Conservation (phyloP, 2,888 invertebrate genomes). For the Drosophila mayaguana region DNA sequence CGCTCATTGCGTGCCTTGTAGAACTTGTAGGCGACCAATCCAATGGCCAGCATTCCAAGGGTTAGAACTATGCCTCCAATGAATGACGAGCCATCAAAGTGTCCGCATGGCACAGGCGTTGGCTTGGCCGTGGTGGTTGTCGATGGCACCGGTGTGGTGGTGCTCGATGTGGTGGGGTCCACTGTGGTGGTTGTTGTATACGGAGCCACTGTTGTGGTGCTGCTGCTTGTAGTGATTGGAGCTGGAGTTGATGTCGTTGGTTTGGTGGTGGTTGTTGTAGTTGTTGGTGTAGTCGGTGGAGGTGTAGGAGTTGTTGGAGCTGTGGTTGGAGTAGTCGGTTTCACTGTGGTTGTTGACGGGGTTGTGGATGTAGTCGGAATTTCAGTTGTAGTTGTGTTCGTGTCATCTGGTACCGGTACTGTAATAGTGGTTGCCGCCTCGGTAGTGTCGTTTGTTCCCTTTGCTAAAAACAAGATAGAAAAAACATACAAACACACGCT, state of each 20-base stretch:
- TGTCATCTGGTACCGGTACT: conserved; percentile 20
- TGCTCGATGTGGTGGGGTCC: conserved; percentile 41
- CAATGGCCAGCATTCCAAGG: conserved; percentile 91
- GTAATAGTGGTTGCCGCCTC: conserved; percentile 20
- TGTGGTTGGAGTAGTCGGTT: conserved; percentile 21
- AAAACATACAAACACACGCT: conserved; percentile 3
- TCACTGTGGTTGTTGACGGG: conserved; percentile 18
- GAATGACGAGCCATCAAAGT: conserved; percentile 92
- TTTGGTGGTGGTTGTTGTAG: conserved; percentile 13
- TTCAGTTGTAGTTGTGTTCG: conserved; percentile 37
- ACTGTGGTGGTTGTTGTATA: conserved; percentile 41
- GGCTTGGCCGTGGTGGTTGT: conserved; percentile 76
- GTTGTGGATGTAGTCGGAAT: conserved; percentile 2
- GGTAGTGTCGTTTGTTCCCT: conserved; percentile 12
- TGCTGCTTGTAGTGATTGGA: conserved; percentile 42
- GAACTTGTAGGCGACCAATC: conserved; percentile 93
- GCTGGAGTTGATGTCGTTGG: conserved; percentile 29
- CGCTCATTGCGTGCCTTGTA: conserved; percentile 94
- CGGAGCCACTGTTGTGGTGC: conserved; percentile 52
- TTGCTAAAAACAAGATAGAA: conserved; percentile 3
- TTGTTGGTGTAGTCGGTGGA: conserved; percentile 9
- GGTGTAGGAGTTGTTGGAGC: conserved; percentile 20
- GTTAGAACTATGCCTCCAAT: conserved; percentile 94
- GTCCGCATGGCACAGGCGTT: conserved; percentile 83
- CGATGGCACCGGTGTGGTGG: conserved; percentile 59